Base-by-base conservation (phyloP, 2,888 invertebrate species). In the Brachylomia viminalis region DNA sequence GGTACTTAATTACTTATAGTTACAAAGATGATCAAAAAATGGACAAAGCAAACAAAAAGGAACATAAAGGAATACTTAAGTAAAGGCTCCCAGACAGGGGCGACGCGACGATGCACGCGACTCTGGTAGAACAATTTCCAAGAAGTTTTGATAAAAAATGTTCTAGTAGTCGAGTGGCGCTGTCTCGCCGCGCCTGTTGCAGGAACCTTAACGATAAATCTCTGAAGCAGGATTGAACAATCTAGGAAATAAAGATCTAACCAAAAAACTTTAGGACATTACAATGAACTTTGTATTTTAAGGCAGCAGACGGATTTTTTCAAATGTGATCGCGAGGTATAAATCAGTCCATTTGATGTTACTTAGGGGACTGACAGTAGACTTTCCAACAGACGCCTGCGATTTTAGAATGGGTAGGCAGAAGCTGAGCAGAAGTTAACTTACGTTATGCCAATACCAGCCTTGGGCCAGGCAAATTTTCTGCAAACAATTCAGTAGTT, bases 1-100 rank as follows among this genome's bases (percentile, higher is more conserved):
- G 97, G 97, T 97, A 93, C 8, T 42, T 38, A 38, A 85, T 47
- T 15, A 66, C 17, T 1, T n/a, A 66, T 65, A n/a, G 33, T 49
- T 54, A 45, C 7, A 45, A n/a, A 30, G 23, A 38, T n/a, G 17
- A 30, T 4, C n/a, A 58, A 15, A 30, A 52, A 10, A 20, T 15
- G 0, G 27, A 17, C 4, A 42, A 33, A 27, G 10, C 20, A 30
- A 20, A 33, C 54, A 38, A 38, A 5, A 5, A 38, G 38, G 7
- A 38, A 2, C 38, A 38, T 38, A 38, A 5, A 38, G 2, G 38
- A 38, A 38, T 4, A 38, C 38, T 2, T 33, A 5, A 17, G 17
- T 58, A n/a, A n/a, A n/a, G n/a, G n/a, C n/a, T n/a, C n/a, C n/a
- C n/a, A n/a, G n/a, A n/a, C n/a, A n/a, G n/a, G n/a, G n/a, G n/a